Evolutionary conservation across 2,888 invertebrate species (phyloP).

Genomic region (Seladonia tumulorum): DNA sequence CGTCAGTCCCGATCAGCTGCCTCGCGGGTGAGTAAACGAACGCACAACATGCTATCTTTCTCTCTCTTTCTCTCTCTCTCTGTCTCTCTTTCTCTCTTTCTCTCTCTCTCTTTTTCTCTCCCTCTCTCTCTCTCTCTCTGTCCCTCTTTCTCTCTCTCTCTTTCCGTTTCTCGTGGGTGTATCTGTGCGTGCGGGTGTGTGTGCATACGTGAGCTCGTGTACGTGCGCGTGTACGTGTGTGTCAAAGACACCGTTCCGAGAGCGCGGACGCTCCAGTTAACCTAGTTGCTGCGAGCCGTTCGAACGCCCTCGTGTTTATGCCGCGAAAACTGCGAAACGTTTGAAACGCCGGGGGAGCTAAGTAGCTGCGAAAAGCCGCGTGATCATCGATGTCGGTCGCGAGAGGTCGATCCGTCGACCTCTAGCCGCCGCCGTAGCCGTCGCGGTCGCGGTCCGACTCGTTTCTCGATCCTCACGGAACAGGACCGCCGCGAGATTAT

Average conservation of each 20-base stretch:
- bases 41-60: neutral
- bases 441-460: neutral
- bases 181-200: neutral
- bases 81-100: constrained; percentile 4
- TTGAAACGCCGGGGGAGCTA: constrained; percentile 37
- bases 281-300: constrained; percentile 56
- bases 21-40: constrained; percentile 43
- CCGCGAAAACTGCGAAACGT: constrained; percentile 55
- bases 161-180: neutral
- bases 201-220: neutral
- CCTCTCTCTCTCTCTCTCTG: too few species aligned
- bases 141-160: neutral
- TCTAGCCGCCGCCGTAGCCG: neutral
- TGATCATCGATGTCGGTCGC: neutral
- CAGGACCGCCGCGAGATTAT: constrained; percentile 33
- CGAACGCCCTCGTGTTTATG: constrained; percentile 63
- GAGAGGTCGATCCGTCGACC: constrained; percentile 4
- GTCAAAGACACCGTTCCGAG: neutral
- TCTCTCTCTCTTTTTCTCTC: constrained; percentile 6
- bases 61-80: neutral
- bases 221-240: neutral
- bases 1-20: constrained; percentile 44
- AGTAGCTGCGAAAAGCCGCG: neutral
- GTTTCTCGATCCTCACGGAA: neutral
- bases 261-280: constrained; percentile 39